Conservation (phyloP, 1,140 invertebrate genomes). For the Arctopsyche grandis region DNA sequence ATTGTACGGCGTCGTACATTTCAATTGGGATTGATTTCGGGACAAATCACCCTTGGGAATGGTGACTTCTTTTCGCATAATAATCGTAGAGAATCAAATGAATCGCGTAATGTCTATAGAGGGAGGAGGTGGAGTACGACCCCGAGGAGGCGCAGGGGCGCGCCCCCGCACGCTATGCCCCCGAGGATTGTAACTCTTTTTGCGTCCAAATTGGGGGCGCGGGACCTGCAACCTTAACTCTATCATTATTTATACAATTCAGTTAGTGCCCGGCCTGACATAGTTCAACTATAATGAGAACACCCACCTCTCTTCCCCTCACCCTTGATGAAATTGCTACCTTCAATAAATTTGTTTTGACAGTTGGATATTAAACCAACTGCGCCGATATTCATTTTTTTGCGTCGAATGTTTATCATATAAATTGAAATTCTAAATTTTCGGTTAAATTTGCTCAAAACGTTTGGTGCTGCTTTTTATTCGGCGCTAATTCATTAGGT, state of each 20-base stretch:
- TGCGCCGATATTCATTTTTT: not conserved
- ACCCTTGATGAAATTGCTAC: conserved; percentile 28
- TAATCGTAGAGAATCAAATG: conserved; percentile 53
- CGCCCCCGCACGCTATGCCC: conserved; percentile 50
- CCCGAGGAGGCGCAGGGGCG: conserved; percentile 4
- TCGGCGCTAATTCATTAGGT: conserved; percentile 22
- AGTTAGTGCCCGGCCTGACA: conserved; percentile 49
- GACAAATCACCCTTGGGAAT: conserved; percentile 17
- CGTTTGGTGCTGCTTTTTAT: not conserved
- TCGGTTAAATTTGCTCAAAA: not conserved
- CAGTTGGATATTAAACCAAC: conserved; percentile 46
- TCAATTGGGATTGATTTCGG: conserved; percentile 30
- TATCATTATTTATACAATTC: conserved; percentile 56
- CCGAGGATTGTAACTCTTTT: conserved; percentile 55
- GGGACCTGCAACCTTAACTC: conserved; percentile 49
- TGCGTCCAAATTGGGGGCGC: conserved; percentile 51
- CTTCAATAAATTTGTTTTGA: conserved; percentile 54
- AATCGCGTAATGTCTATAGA: conserved; percentile 52
- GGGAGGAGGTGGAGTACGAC: not conserved
- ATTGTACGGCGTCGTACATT: too few species aligned
- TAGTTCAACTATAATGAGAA: conserved; percentile 41
- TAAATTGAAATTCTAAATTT: not conserved
- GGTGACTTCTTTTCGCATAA: conserved; percentile 25
- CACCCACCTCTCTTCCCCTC: not conserved
- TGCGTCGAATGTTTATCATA: too few species aligned